Base-by-base conservation (phyloP, 2,888 invertebrate species). In the Eretmocerus hayati region DNA sequence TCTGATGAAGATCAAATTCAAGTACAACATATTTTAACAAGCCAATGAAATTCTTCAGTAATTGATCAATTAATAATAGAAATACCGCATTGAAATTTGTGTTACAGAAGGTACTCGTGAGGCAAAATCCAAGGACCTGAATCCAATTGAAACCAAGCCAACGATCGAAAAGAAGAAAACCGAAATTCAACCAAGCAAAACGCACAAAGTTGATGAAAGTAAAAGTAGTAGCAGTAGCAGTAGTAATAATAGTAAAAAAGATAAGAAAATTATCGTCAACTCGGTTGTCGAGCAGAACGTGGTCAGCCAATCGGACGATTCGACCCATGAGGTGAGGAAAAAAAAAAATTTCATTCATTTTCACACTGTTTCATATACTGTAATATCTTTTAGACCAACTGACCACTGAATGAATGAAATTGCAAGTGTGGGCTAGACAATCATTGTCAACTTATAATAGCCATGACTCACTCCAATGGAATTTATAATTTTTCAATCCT, bases 101-200 rank as follows among this genome's bases (percentile, higher is more conserved):
- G n/a, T 57, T 56, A 20, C 53, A 58, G 58, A 58, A 32, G 58
- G 55, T 43, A 43, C 52, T 8, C 48, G 52, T 26, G 55, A 55
- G 52, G 38, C 59, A 35, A 62, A 59, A 42, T 42, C 54, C 4
- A 46, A 58, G 45, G 57, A 48, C 36, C 42, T n/a, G n/a, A n/a
- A 50, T 15, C 49, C 62, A 20, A 70, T 71, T 42, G 62, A 67
- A 52, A 70, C 70, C 22, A 71, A 69, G 49, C 70, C 70, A 20
- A 60, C 58, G 32, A 43, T 48, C 38, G 59, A 57, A 42, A 67
- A 68, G 57, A 67, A 65, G 52, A 23, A 56, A 42, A 30, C 37
- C 13, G 62, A 68, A 49, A 71, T 71, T 32, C 66, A 67, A 42
- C 68, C 71, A 20, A 70, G 69, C 56, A 70, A 68, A 50, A 69